Evolutionary conservation across 2,113 vertebrate genomes (phyloP).

Genomic region (Epinephelus fuscoguttatus): DNA sequence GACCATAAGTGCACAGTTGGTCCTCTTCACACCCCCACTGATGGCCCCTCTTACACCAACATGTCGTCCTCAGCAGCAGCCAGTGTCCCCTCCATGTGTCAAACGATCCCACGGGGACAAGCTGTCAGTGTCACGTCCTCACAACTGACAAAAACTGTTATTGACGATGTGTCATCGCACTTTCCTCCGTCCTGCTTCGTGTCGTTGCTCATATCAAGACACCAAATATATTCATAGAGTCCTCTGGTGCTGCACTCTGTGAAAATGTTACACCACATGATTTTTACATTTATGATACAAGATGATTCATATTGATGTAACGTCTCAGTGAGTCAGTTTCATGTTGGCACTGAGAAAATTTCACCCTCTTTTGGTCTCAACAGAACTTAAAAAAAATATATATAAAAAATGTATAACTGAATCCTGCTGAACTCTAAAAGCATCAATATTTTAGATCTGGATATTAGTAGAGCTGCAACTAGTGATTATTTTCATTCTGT

Average conservation of each 20-base stretch:
- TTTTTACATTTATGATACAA: not conserved
- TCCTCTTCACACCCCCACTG: constrained; percentile 62
- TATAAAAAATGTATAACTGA: not conserved
- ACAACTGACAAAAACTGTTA: constrained; percentile 14
- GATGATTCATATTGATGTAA: too few relatives aligned
- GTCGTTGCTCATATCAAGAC: not conserved
- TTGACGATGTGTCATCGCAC: not conserved
- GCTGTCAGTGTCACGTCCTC: constrained; percentile 51
- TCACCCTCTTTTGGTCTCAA: not conserved
- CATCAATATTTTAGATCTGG: not conserved
- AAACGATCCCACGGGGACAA: constrained; percentile 39
- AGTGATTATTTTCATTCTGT: not conserved
- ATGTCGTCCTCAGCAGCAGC: constrained; percentile 28
- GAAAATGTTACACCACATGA: not conserved
- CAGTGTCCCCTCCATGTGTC: constrained; percentile 45
- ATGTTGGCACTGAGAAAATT: not conserved
- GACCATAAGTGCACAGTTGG: constrained; percentile 70
- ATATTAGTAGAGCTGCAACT: not conserved
- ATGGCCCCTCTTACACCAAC: constrained; percentile 17
- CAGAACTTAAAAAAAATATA: too few relatives aligned
- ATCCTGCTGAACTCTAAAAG: not conserved
- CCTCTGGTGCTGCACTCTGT: too few relatives aligned
- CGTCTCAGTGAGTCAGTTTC: too few relatives aligned
- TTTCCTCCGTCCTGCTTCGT: not conserved
- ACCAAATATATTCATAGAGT: not conserved